Evolutionary conservation across 2,797 vertebrate genomes (phyloP).

Genomic region (Parambassis ranga): DNA sequence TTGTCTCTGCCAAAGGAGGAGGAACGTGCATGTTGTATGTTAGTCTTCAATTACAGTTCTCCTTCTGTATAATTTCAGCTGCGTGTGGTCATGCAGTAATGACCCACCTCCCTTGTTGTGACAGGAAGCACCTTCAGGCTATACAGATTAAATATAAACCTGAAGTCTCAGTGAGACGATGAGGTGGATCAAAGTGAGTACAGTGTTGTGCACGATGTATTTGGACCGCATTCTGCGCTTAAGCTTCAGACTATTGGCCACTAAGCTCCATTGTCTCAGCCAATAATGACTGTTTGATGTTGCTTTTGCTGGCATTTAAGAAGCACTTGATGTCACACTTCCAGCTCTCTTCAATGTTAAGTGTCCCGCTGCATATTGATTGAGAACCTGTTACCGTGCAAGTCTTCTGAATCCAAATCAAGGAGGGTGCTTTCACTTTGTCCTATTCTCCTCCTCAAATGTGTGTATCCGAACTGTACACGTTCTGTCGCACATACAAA

Average conservation of each 20-base stretch:
- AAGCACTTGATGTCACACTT: constrained; percentile 26
- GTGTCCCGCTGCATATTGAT: constrained; percentile 29
- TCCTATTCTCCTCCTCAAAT: background rate
- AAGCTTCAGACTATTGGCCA: background rate
- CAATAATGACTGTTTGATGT: constrained; percentile 15
- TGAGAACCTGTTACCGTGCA: constrained; percentile 10
- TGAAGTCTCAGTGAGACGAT: background rate
- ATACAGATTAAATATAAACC: background rate
- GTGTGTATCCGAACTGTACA: background rate
- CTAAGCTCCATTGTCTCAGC: background rate
- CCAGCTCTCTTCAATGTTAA: constrained; percentile 1
- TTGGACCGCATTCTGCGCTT: background rate
- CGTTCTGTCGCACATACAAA: background rate
- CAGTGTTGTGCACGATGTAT: too few species aligned
- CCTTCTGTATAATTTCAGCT: too few species aligned
- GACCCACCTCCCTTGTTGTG: background rate
- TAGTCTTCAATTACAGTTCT: too few species aligned
- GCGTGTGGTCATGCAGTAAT: background rate
- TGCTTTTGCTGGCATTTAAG: constrained; percentile 25
- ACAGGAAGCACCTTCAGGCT: background rate
- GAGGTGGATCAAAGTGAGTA: background rate
- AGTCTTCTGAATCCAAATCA: constrained; percentile 25
- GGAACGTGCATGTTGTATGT: too few species aligned
- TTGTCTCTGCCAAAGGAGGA: too few species aligned
- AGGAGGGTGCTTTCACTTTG: background rate